phyloP scores from a whole-genome alignment of 2,888 invertebrate genomes.

The Lissocephala sabroskyi region DNA sequence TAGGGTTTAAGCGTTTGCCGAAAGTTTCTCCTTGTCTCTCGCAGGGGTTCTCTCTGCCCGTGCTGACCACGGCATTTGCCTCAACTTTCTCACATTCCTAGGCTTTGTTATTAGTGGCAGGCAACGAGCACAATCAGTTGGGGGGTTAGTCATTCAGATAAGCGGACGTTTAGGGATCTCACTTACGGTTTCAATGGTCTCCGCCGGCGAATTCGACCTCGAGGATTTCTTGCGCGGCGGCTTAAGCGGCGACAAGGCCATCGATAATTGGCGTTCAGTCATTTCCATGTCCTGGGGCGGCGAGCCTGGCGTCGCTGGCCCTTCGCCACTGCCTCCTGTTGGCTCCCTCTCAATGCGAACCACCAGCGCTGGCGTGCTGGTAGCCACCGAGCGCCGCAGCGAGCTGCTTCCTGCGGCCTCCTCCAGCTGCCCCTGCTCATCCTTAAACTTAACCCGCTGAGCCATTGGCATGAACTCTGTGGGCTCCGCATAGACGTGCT shows the following conservation, averaged over 20 bases:
- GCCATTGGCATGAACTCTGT: conserved; percentile 17
- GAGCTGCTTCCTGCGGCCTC: neutral
- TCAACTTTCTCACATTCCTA: conserved; percentile 27
- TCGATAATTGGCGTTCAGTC: conserved; percentile 34
- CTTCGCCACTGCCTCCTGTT: neutral
- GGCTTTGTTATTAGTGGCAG: conserved; percentile 34
- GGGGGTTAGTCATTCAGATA: conserved; percentile 9
- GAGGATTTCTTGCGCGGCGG: conserved; percentile 70
- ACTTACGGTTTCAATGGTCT: conserved; percentile 43
- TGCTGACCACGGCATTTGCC: conserved; percentile 12
- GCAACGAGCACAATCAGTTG: conserved; percentile 5
- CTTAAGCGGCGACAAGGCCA: conserved; percentile 53
- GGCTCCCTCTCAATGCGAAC: conserved; percentile 44
- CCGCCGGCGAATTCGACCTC: conserved; percentile 66
- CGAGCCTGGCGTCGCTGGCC: neutral
- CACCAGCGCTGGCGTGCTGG: conserved; percentile 66
- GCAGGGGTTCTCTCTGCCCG: neutral
- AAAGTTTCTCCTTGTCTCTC: conserved; percentile 6
- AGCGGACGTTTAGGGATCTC: conserved; percentile 19
- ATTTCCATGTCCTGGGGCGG: conserved; percentile 33
- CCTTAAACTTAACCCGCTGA: conserved; percentile 37
- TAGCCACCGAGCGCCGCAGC: conserved; percentile 60
- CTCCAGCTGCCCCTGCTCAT: conserved; percentile 20
- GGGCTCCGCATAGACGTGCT: conserved; percentile 62
- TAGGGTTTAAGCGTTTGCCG: conserved; percentile 14